A percentile compares a stretch with the other conserved stretches of the same genome.
Evolutionary conservation across 2,113 vertebrate species (phyloP).

Genomic region (Riparia riparia): DNA sequence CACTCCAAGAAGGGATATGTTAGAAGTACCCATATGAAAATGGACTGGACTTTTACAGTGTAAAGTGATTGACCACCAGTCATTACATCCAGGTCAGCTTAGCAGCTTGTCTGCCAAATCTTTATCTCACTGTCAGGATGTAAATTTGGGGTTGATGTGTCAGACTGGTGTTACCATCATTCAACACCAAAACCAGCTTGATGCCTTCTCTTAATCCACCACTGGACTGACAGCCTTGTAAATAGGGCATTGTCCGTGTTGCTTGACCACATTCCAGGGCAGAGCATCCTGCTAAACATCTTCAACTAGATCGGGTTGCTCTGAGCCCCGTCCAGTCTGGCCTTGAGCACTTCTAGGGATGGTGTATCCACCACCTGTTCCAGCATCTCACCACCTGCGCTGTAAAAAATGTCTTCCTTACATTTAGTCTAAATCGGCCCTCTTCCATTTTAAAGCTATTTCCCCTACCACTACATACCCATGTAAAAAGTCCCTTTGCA

Average conservation of each 20-base stretch:
- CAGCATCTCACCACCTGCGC: rapidly evolving
- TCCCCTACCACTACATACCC: background rate
- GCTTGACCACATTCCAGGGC: background rate
- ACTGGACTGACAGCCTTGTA: background rate
- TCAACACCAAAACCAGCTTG: background rate
- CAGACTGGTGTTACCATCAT: background rate
- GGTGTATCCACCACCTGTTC: too few species aligned
- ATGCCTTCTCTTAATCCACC: background rate
- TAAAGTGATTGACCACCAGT: background rate
- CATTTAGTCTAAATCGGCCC: rapidly evolving
- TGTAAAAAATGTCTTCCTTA: rapidly evolving
- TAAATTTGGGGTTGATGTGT: background rate
- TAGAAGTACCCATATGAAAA: background rate
- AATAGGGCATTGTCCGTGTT: background rate
- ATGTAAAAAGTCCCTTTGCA: background rate
- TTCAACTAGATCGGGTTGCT: background rate
- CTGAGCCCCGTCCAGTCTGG: rapidly evolving
- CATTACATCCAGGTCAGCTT: background rate
- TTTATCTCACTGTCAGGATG: background rate
- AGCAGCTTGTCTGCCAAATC: background rate
- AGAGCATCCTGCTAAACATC: background rate
- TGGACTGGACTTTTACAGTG: background rate
- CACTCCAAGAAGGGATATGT: background rate
- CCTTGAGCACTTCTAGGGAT: background rate
- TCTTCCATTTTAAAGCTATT: background rate